phyloP scores from a whole-genome alignment of 2,113 vertebrate species.

The Gavialis gangeticus region DNA sequence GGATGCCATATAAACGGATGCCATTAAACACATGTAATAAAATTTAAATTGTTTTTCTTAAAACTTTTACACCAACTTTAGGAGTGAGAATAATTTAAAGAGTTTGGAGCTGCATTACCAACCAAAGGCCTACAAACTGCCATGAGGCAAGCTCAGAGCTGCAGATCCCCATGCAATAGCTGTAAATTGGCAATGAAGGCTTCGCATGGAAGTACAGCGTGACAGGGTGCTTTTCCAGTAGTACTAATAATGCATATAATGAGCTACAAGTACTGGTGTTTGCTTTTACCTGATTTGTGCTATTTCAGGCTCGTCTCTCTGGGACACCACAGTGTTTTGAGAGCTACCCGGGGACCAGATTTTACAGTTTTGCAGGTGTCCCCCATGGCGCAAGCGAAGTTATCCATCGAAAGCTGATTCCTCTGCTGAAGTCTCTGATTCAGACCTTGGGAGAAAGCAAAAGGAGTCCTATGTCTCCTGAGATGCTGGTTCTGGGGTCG shows the following conservation, averaged over 20 bases:
- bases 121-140: neutral
- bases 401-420: slow-evolving; percentile 80
- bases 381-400: slow-evolving; percentile 6
- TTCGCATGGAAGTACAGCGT: neutral
- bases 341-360: slow-evolving; percentile 77
- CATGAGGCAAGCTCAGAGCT: neutral
- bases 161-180: neutral
- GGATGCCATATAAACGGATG: neutral
- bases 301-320: slow-evolving; percentile 78
- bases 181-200: fast-evolving
- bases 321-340: slow-evolving; percentile 81
- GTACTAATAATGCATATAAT: fast-evolving
- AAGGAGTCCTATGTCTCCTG: neutral
- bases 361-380: slow-evolving; percentile 1
- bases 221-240: fast-evolving
- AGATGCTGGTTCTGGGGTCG: neutral
- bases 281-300: neutral
- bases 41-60: neutral
- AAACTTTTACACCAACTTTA: neutral
- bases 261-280: no score
- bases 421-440: slow-evolving; percentile 79
- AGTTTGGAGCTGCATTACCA: neutral
- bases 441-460: slow-evolving; percentile 76
- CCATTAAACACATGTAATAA: neutral
- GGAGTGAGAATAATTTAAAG: neutral